Conservation (phyloP, 2,797 vertebrate species). For the Sebastiscus albofasciatus region DNA sequence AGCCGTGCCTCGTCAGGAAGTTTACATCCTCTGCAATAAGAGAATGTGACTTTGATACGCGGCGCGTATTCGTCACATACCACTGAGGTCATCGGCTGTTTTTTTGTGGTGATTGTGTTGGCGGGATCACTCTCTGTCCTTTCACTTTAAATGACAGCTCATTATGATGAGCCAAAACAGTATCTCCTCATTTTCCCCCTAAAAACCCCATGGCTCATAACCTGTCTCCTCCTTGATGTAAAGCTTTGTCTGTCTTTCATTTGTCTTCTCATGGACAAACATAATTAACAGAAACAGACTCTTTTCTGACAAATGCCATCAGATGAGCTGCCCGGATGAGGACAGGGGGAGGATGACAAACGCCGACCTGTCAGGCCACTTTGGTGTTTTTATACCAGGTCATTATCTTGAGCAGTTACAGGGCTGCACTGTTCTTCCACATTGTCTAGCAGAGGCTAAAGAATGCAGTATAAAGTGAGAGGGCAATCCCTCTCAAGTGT, state of each 20-base stretch:
- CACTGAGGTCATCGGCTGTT: constrained; percentile 10
- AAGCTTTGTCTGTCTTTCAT: constrained; percentile 11
- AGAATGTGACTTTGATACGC: constrained; percentile 25
- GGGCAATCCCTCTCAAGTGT: not conserved
- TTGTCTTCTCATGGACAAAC: constrained; percentile 1
- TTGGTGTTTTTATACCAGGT: constrained; percentile 22
- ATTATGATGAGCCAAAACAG: constrained; percentile 15
- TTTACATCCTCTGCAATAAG: constrained; percentile 15
- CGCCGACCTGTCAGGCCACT: not conserved
- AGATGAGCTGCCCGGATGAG: constrained; percentile 9
- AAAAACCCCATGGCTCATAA: not conserved
- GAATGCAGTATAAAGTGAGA: constrained; percentile 25
- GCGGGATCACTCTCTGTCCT: constrained; percentile 20
- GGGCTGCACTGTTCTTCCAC: not conserved
- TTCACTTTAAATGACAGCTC: constrained; percentile 25
- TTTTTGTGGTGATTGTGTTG: constrained; percentile 20
- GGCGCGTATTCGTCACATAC: not conserved
- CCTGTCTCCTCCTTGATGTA: not conserved
- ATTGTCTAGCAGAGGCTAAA: constrained; percentile 9
- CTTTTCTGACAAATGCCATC: constrained; percentile 21
- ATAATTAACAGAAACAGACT: constrained; percentile 10
- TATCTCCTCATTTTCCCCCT: constrained; percentile 12
- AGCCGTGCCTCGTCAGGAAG: not conserved
- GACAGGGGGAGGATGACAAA: constrained; percentile 5
- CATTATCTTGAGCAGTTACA: constrained; percentile 42